Evolutionary conservation across 2,797 vertebrate genomes (phyloP), one percentile per base, ranked within the genome.

Genomic region (Melanotaenia pygmaea): DNA sequence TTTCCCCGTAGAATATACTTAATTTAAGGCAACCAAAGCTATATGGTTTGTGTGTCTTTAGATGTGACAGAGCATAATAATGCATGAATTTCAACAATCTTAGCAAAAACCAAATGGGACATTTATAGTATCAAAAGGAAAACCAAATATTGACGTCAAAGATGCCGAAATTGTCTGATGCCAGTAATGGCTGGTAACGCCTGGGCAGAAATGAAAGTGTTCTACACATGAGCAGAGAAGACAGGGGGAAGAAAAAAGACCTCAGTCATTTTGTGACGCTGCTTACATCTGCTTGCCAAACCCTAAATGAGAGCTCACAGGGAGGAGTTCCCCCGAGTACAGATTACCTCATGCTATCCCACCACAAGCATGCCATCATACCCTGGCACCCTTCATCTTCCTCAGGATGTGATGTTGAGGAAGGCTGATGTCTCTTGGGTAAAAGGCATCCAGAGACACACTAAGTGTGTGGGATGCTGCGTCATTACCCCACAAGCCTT

Each of bases 341-440:
- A 56, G 67, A 84, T 89, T 64, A 90, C 65, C 51, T 88, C 83
- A 87, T 82, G 18, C 34, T 77, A 71, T 83, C 80, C 70, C 77
- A 79, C 73, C 64, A 66, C 67, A 74, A 66, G 80, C 59, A 62
- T 82, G 72, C 47, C 86, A 80, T 88, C 84, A 86, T 86, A 67
- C 69, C 22, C 53, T 83, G 77, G 83, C 51, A 20, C 30, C 74
- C 62, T 71, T 56, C 43, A 3, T 80, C 79, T 74, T 77, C 73
- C 72, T 70, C 70, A 50, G 14, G 50, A 85, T 78, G 76, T 81
- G 73, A 86, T 74, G 77, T 70, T 83, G 58, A 59, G 61, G 67
- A 51, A 61, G 62, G 70, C 64, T 68, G 77, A 82, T 66, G n/a
- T 88, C 53, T 82, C 70, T 64, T 45, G 68, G 67, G 76, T 76